phyloP scores from a whole-genome alignment of 2,888 invertebrate species.

The Omphaloscelis lunosa region DNA sequence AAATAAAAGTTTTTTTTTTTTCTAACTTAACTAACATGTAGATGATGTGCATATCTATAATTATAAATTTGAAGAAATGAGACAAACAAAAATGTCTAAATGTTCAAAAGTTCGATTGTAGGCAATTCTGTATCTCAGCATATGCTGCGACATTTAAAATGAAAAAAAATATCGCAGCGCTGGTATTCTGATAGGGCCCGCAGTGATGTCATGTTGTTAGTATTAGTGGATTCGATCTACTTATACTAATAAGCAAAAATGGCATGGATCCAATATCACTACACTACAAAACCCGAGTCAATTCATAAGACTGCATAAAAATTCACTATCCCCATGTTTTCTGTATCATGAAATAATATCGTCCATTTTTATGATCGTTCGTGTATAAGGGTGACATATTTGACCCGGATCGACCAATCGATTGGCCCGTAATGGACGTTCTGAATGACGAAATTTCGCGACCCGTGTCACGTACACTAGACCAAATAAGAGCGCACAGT shows the following conservation, averaged over 20 bases:
- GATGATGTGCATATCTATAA: too few species aligned
- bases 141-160: too few species aligned
- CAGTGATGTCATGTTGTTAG: too few species aligned
- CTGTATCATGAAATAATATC: slow-evolving; percentile 62
- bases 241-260: too few species aligned
- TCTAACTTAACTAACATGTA: too few species aligned
- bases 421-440: slow-evolving; percentile 67
- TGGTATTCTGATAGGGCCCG: too few species aligned
- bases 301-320: slow-evolving; percentile 53
- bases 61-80: too few species aligned
- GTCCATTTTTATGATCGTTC: slow-evolving; percentile 60
- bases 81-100: too few species aligned
- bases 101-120: too few species aligned
- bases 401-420: slow-evolving; percentile 71
- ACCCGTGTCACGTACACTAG: slow-evolving; percentile 73
- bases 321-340: slow-evolving; percentile 61
- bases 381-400: slow-evolving; percentile 64
- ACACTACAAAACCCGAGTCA: slow-evolving; percentile 16
- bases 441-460: slow-evolving; percentile 65
- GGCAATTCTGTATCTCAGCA: too few species aligned
- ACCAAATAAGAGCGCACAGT: slow-evolving; percentile 73
- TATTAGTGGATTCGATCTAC: not conserved
- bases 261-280: slow-evolving; percentile 9
- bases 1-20: too few species aligned
- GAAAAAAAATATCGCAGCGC: too few species aligned